Base-by-base conservation (phyloP, 1,140 invertebrate species). In the Drosophila pseudoananassae region DNA sequence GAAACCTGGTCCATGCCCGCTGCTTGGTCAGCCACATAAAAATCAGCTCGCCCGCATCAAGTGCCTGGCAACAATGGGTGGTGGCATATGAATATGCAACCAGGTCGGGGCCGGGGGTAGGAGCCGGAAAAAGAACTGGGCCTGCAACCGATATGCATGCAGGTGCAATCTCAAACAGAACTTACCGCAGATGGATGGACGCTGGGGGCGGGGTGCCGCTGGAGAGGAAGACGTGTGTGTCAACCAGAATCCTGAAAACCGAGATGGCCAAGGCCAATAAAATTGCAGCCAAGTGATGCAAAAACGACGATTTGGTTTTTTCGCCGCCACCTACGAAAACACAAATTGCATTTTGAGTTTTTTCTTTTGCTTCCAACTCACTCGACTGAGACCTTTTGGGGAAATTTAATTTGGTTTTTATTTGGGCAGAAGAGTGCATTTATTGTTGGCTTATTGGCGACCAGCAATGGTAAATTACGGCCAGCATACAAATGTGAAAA, bases 341-440 rank as follows among this genome's bases (percentile, higher is more conserved):
- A 60, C 74, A 85, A 81, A 85, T 85, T 85, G 78, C 78, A 85
- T 85, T 87, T 85, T 59, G 74, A 81, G 68, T 87, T 85, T 85
- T 85, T 85, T 61, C 49, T 40, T 53, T 3, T 20, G 20, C 20
- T 20, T 20, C 20, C 56, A 57, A 36, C 12, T 6, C 14, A 36
- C 40, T 9, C n/a, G 40, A 36, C 47, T 43, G 31, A 29, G 53
- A 23, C 46, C 46, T 50, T 55, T 53, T 33, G 4, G 43, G 27
- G 64, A 68, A 87, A 85, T 87, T 85, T 74, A 87, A 87, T 87
- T 81, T 76, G 64, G 51, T 69, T 71, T 76, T 77, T 66, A 43
- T 25, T 47, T 55, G 17, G 54, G 38, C 65, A 57, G 57, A 20
- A 20, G 51, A 87, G 64, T 68, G 70, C 69, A 78, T 78, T 82